Conservation (phyloP, 1,140 invertebrate species). For the Panulirus ornatus region DNA sequence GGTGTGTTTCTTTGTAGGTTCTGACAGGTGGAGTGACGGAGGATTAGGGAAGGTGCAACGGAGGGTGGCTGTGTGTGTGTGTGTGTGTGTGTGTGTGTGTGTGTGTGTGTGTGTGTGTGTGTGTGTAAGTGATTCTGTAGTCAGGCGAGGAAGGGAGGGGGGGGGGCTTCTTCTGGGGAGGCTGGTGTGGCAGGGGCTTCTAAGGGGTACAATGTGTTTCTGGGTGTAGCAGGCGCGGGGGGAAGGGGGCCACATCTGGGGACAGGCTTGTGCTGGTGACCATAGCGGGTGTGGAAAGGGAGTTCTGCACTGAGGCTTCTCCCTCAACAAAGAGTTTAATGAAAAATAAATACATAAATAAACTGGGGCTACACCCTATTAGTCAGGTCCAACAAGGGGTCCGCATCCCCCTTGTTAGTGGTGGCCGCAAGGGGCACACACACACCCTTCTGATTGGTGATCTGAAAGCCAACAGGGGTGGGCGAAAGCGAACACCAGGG, state of each 20-base stretch:
- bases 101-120: constrained; percentile 17
- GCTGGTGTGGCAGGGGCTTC: neutral
- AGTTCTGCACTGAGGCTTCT: neutral
- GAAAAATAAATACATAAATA: neutral
- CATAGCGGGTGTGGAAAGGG: neutral
- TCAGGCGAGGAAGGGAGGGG: neutral
- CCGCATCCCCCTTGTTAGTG: neutral
- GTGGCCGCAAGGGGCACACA: neutral
- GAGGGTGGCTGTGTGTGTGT: neutral
- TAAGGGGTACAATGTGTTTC: too few species aligned
- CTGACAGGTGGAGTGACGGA: neutral
- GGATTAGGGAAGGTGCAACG: neutral
- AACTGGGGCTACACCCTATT: neutral
- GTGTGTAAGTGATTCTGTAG: neutral
- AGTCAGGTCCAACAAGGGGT: too few species aligned
- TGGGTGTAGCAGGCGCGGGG: too few species aligned
- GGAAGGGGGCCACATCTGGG: neutral
- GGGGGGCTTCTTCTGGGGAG: neutral
- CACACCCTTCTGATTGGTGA: too few species aligned
- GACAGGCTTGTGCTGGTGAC: neutral
- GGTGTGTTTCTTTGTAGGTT: neutral
- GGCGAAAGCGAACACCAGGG: too few species aligned
- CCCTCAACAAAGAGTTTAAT: neutral
- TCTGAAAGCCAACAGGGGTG: neutral
- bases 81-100: constrained; percentile 17